These are phyloP conservation scores for Heliothis peltigera DNA, from an alignment of 2,888 invertebrate genomes.

Conservation along the genomic window DNA sequence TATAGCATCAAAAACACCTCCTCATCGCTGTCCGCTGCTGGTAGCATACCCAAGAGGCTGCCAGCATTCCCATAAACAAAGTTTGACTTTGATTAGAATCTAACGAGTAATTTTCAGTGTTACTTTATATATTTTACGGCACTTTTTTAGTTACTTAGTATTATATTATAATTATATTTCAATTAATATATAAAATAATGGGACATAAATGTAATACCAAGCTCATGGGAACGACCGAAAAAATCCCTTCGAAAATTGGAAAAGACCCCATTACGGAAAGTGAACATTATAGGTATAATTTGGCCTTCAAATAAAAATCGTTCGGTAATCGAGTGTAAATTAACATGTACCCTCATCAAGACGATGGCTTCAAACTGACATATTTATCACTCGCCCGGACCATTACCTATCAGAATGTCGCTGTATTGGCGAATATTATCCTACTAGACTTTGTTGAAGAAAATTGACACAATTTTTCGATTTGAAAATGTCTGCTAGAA, in stretches of 20 bases:
- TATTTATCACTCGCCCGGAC: conserved; percentile 55
- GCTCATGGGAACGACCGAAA: background rate
- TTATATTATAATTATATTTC: no score
- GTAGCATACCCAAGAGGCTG: no score
- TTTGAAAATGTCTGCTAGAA: background rate
- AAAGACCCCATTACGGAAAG: conserved; percentile 15
- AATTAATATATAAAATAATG: no score
- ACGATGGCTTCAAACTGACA: conserved; percentile 48
- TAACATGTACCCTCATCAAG: conserved; percentile 59
- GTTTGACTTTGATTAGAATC: no score
- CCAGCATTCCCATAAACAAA: no score
- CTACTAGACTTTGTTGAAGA: conserved; percentile 36
- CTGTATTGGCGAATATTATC: conserved; percentile 38
- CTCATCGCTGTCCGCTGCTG: no score
- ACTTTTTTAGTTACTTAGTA: no score
- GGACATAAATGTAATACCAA: background rate
- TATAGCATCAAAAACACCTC: no score
- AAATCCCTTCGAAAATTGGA: conserved; percentile 15
- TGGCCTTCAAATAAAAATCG: conserved; percentile 45
- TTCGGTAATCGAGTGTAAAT: conserved; percentile 60
- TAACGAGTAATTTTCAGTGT: no score
- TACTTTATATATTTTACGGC: no score
- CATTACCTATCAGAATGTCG: conserved; percentile 55
- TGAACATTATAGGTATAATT: conserved; percentile 44
- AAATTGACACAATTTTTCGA: background rate